Percentiles rank a stretch among this genome's conserved stretches.
phyloP scores from a whole-genome alignment of 2,888 invertebrate species.

The Artemia sp. region DNA sequence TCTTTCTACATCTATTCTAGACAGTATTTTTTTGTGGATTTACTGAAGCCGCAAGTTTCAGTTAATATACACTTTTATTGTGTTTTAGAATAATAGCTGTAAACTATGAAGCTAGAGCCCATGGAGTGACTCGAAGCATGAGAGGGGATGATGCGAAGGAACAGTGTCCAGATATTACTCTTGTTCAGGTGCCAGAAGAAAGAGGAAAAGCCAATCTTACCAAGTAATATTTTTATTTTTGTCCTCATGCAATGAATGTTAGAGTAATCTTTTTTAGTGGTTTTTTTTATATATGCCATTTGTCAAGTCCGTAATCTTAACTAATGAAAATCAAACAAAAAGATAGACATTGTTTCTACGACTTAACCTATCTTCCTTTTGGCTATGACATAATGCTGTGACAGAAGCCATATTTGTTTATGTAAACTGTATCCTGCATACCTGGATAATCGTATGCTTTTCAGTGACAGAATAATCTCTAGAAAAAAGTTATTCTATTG shows the following conservation, averaged over 20 bases:
- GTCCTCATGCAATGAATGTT: not conserved
- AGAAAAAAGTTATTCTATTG: no score
- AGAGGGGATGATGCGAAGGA: slow-evolving; percentile 74
- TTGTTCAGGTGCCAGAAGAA: slow-evolving; percentile 65
- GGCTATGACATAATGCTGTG: no score
- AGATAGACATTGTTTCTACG: no score
- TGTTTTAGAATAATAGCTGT: slow-evolving; percentile 75
- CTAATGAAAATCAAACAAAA: not conserved
- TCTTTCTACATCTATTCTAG: no score
- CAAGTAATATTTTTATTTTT: slow-evolving; percentile 41
- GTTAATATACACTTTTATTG: no score
- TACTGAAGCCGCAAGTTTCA: no score
- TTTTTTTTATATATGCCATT: slow-evolving; percentile 17
- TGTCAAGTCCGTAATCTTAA: slow-evolving; percentile 12
- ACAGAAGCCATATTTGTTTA: no score
- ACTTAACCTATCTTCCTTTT: no score
- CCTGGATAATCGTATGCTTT: no score
- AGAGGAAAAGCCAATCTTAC: slow-evolving; percentile 86
- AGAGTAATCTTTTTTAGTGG: not conserved
- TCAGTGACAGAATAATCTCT: no score
- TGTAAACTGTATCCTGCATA: no score
- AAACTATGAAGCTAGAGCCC: slow-evolving; percentile 80
- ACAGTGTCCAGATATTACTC: slow-evolving; percentile 66
- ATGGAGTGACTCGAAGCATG: slow-evolving; percentile 78
- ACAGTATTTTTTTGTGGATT: no score